Percentiles rank a stretch among this genome's conserved stretches.
Evolutionary conservation across 2,797 vertebrate genomes (phyloP).

Genomic region (Mico argentatus): DNA sequence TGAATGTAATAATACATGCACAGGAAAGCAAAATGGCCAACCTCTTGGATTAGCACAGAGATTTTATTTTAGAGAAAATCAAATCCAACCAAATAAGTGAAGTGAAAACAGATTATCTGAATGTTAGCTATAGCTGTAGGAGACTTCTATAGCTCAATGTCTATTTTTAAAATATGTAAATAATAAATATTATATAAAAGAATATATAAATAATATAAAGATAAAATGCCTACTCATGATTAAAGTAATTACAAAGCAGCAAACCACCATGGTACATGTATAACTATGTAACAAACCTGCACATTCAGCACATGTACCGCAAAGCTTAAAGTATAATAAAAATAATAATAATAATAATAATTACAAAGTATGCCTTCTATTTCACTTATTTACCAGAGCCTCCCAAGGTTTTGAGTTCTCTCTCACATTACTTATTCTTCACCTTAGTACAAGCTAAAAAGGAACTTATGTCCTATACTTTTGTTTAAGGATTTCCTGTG

Average conservation of each 20-base stretch:
- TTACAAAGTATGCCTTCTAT: neutral
- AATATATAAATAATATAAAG: neutral
- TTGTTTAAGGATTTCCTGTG: neutral
- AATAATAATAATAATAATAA: neutral
- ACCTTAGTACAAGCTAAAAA: neutral
- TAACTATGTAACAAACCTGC: too few relatives aligned
- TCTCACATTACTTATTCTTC: neutral
- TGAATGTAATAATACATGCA: neutral
- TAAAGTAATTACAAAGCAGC: neutral
- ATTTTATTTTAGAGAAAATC: constrained; percentile 37
- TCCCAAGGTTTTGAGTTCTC: constrained; percentile 17
- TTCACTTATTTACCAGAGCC: neutral
- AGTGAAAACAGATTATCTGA: constrained; percentile 1
- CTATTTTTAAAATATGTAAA: neutral
- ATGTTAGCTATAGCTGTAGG: neutral
- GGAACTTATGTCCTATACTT: neutral
- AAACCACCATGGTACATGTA: too few relatives aligned
- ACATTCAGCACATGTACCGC: too few relatives aligned
- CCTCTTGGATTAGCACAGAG: neutral
- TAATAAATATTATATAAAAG: neutral
- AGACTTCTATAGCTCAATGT: neutral
- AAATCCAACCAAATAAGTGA: neutral
- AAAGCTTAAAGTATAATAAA: too few relatives aligned
- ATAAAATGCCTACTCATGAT: neutral
- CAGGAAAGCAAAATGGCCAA: neutral